phyloP scores from a whole-genome alignment of 1,140 invertebrate species.

The Probaryconus sp. region DNA sequence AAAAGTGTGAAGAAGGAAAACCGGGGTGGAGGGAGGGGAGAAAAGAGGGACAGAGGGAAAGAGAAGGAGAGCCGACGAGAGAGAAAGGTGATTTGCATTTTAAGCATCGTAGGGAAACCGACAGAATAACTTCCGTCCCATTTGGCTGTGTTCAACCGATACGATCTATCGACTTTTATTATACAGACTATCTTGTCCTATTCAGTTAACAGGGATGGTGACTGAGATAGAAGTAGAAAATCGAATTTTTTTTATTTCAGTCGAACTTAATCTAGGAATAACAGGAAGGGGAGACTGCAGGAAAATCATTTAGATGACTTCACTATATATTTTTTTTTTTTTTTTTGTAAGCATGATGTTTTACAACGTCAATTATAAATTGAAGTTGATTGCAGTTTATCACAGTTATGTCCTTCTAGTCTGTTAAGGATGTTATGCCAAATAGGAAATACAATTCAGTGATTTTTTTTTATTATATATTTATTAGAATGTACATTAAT shows the following conservation, averaged over 20 bases:
- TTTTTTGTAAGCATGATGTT: too few species aligned
- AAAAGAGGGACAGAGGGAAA: conserved; percentile 8
- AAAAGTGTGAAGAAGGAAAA: conserved; percentile 12
- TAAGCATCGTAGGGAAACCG: conserved; percentile 61
- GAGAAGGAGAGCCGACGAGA: too few species aligned
- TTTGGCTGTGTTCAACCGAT: conserved; percentile 60
- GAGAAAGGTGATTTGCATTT: conserved; percentile 64
- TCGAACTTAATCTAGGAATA: conserved; percentile 15
- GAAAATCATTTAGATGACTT: conserved; percentile 14
- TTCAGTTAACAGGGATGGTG: conserved; percentile 39
- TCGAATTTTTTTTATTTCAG: conserved; percentile 48
- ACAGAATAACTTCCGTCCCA: conserved; percentile 63
- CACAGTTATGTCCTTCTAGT: too few species aligned
- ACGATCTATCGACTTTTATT: conserved; percentile 61
- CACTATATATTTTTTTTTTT: conserved; percentile 7
- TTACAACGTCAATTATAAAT: too few species aligned
- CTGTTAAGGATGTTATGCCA: too few species aligned
- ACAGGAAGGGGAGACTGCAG: conserved; percentile 10
- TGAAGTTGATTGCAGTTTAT: too few species aligned
- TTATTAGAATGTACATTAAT: too few species aligned
- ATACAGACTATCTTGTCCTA: conserved; percentile 51
- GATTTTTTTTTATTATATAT: too few species aligned
- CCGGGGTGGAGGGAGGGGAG: conserved; percentile 23
- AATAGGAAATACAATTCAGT: too few species aligned
- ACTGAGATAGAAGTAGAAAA: conserved; percentile 30